Percentiles rank a stretch among this genome's conserved stretches.
phyloP scores from a whole-genome alignment of 2,888 invertebrate genomes.

The Pseudolycoriella hygida region DNA sequence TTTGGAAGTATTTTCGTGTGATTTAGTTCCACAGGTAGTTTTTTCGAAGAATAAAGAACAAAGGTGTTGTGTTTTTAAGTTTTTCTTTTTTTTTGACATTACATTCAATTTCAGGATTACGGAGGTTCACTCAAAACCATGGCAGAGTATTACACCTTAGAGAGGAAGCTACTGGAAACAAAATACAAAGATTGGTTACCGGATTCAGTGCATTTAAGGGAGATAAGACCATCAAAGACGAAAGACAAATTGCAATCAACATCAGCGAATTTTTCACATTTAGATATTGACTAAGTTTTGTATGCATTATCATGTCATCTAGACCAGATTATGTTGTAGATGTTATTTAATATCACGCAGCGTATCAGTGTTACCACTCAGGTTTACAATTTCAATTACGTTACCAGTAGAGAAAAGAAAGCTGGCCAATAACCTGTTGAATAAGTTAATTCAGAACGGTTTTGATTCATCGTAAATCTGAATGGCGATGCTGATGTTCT shows the following conservation, averaged over 20 bases:
- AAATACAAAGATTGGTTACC: slow-evolving; percentile 43
- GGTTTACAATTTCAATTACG: too few species aligned
- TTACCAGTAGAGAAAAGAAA: too few species aligned
- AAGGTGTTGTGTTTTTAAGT: background rate
- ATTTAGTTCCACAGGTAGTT: slow-evolving; percentile 13
- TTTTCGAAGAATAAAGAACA: background rate
- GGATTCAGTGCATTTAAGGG: slow-evolving; percentile 38
- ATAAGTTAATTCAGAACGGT: too few species aligned
- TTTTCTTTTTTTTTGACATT: background rate
- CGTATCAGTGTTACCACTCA: too few species aligned
- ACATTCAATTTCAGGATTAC: slow-evolving; percentile 30
- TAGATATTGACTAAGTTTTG: too few species aligned
- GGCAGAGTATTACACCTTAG: slow-evolving; percentile 36
- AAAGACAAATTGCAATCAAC: slow-evolving; percentile 28
- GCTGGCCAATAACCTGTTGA: too few species aligned
- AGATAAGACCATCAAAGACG: slow-evolving; percentile 27
- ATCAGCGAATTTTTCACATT: too few species aligned
- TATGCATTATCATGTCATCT: too few species aligned
- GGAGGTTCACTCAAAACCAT: slow-evolving; percentile 38
- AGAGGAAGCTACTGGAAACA: slow-evolving; percentile 35
- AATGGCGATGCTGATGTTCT: too few species aligned
- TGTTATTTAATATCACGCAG: too few species aligned
- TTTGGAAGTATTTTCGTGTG: slow-evolving; percentile 16
- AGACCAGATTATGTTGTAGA: too few species aligned
- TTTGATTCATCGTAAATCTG: too few species aligned